phyloP scores from a whole-genome alignment of 2,888 invertebrate genomes.

The Nomada ferruginata region DNA sequence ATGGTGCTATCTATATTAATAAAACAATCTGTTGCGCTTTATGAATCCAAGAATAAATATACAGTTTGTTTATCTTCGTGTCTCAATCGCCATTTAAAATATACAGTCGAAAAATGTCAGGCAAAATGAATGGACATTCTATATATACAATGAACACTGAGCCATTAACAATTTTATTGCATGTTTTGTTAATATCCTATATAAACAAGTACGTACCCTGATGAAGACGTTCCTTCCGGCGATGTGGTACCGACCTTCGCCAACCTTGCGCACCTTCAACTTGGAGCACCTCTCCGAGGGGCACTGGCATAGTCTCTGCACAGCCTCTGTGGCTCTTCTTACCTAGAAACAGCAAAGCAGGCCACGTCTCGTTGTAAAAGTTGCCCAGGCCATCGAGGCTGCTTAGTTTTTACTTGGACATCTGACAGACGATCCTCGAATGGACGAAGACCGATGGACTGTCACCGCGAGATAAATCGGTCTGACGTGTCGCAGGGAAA shows the following conservation, averaged over 20 bases:
- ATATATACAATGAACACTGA: no score
- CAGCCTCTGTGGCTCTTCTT: slow-evolving; percentile 86
- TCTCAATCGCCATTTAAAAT: no score
- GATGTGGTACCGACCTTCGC: slow-evolving; percentile 94
- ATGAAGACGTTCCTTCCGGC: slow-evolving; percentile 95
- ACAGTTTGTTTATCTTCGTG: no score
- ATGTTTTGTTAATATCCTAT: no score
- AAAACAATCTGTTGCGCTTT: no score
- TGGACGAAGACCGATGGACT: slow-evolving; percentile 52
- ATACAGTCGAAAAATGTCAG: no score
- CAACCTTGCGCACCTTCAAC: slow-evolving; percentile 91
- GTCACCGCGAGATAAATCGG: slow-evolving; percentile 62
- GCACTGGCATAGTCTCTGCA: slow-evolving; percentile 91
- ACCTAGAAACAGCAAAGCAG: slow-evolving; percentile 71
- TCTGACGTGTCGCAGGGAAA: slow-evolving; percentile 41
- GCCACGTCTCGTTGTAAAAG: slow-evolving; percentile 7
- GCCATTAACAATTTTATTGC: no score
- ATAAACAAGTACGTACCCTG: slow-evolving; percentile 86
- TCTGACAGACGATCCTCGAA: slow-evolving; percentile 15
- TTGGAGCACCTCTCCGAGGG: slow-evolving; percentile 89
- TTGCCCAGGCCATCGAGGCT: slow-evolving; percentile 7
- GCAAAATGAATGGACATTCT: no score
- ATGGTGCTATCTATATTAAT: no score
- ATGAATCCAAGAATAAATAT: no score
- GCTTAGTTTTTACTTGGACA: slow-evolving; percentile 39